Evolutionary conservation across 2,113 vertebrate genomes (phyloP), one percentile per base, ranked within the genome.

Genomic region (Chitala chitala): DNA sequence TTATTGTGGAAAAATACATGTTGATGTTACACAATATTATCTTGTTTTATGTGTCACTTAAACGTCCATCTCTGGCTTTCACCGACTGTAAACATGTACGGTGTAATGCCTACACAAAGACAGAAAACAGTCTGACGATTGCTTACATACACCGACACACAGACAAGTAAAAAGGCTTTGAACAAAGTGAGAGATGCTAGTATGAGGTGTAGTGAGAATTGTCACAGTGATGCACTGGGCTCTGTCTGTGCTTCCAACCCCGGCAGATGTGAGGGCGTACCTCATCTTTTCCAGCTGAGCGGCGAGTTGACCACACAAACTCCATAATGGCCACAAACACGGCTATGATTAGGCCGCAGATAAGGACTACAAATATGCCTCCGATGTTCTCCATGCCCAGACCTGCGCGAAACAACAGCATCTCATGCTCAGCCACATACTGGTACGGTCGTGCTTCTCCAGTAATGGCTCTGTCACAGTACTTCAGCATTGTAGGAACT

Each of bases 321-420:
- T 96, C 94, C 93, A 94, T 94, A 82, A 96, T 87, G 0, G 94
- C 94, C 78, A 96, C 93, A 0, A 96, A 94, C 76, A 96, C 92
- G 0, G 94, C 92, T 1, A 96, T 93, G 84, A 96, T 94, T 77
- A 96, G 91, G 44, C 94, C 94, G 4, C 94, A 95, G 84, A 96
- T 94, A 72, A 96, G 88, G 42, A 96, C 94, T 48, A 96, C 94
- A 12, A 96, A 96, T 70, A 96, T 96, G 24, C 94, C 94, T 0
- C 94, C 94, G 0, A 96, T 96, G 80, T 96, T 96, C 86, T 95
- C 94, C 94, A 96, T 95, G 38, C 94, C 94, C 63, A 96, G 78
- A 61, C 89, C 90, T 91, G 79, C 54, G 71, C 59, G 6, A 76
- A 5, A 70, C 6, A 78, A 17, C n/a, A 44, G 10, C 26, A 46